Conservation (phyloP, 2,113 vertebrate species). For the Pristiophorus japonicus region DNA sequence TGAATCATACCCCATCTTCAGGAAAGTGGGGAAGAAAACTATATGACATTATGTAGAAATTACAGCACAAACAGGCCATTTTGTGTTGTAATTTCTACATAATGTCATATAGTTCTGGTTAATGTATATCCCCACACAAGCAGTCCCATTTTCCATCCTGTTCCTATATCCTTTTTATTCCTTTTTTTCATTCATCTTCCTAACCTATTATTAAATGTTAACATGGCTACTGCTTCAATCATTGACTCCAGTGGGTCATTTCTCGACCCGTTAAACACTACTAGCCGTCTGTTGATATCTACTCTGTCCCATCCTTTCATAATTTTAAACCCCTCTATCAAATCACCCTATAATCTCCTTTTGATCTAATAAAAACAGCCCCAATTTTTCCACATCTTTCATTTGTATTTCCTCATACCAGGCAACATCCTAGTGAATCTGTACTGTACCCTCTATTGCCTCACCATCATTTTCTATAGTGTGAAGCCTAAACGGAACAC, state of each 20-base stretch:
- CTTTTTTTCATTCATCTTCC: background rate
- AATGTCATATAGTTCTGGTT: background rate
- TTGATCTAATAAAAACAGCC: background rate
- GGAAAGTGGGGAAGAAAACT: background rate
- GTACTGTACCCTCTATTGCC: background rate
- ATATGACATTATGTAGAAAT: background rate
- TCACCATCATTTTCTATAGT: background rate
- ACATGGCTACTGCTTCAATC: background rate
- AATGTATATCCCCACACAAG: background rate
- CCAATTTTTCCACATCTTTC: background rate
- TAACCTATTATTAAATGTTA: background rate
- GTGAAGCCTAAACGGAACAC: background rate
- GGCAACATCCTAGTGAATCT: background rate
- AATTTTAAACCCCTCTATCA: background rate
- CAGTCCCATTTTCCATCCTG: background rate
- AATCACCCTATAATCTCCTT: background rate
- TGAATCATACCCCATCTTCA: background rate
- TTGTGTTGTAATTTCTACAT: too few relatives aligned
- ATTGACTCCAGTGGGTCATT: background rate
- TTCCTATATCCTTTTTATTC: background rate
- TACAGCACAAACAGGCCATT: background rate
- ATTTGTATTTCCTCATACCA: background rate
- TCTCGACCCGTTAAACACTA: background rate
- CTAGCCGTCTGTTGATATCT: background rate
- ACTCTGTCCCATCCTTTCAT: background rate